These are phyloP conservation scores for Tetheella fluctuosa DNA, from an alignment of 2,888 invertebrate genomes.

Conservation along the genomic window DNA sequence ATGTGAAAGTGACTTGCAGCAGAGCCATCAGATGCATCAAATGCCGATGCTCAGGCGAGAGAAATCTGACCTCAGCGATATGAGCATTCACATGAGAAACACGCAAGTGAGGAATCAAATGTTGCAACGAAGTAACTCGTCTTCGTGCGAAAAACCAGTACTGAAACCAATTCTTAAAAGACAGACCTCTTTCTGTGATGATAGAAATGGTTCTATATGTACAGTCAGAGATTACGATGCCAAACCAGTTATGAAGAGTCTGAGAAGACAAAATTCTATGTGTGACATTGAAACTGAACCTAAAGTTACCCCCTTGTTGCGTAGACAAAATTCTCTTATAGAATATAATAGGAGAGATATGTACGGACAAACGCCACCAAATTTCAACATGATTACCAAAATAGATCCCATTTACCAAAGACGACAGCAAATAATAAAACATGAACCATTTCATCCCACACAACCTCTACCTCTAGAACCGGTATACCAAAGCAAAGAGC, in stretches of 20 bases:
- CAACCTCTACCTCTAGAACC: slow-evolving; percentile 82
- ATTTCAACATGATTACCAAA: slow-evolving; percentile 83
- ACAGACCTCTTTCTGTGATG: slow-evolving; percentile 80
- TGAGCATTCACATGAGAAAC: slow-evolving; percentile 75
- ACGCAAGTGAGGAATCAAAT: slow-evolving; percentile 76
- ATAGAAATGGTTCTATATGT: slow-evolving; percentile 74
- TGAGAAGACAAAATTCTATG: slow-evolving; percentile 79
- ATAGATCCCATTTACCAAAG: slow-evolving; percentile 84
- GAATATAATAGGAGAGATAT: slow-evolving; percentile 79
- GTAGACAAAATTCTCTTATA: slow-evolving; percentile 82
- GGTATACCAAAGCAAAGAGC: slow-evolving; percentile 80
- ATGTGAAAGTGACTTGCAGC: slow-evolving; percentile 77
- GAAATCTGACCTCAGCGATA: slow-evolving; percentile 75
- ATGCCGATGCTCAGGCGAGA: slow-evolving; percentile 75
- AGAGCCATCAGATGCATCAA: slow-evolving; percentile 62
- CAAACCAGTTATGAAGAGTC: slow-evolving; percentile 68
- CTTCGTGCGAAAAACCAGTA: slow-evolving; percentile 77
- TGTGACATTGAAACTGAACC: slow-evolving; percentile 82
- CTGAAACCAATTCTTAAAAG: slow-evolving; percentile 79
- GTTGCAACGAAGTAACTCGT: slow-evolving; percentile 79
- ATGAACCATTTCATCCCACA: slow-evolving; percentile 79
- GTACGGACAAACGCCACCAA: slow-evolving; percentile 73
- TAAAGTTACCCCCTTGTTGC: slow-evolving; percentile 81
- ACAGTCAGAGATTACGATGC: slow-evolving; percentile 78
- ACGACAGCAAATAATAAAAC: slow-evolving; percentile 73